Conservation (phyloP, 2,888 invertebrate genomes). For the Limnephilus rhombicus region DNA sequence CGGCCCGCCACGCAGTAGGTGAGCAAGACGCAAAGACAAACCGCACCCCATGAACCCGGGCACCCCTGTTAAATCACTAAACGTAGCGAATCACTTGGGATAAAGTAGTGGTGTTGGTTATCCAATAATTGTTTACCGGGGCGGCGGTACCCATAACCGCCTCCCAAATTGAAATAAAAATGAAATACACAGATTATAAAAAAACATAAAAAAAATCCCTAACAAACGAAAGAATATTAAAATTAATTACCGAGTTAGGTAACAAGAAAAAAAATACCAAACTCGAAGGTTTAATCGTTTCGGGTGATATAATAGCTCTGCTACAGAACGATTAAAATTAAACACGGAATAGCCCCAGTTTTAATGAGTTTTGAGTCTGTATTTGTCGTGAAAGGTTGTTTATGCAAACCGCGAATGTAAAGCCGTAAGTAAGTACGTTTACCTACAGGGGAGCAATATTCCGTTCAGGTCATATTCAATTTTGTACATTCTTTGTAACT, state of each 20-base stretch:
- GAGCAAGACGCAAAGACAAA: no score
- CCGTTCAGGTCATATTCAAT: not conserved
- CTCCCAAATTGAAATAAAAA: not conserved
- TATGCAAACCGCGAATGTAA: not conserved
- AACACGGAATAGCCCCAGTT: not conserved
- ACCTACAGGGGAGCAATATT: not conserved
- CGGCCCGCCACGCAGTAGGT: no score
- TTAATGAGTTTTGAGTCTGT: not conserved
- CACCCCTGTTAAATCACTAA: no score
- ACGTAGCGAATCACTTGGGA: no score
- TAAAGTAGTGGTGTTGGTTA: no score
- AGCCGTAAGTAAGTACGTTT: not conserved
- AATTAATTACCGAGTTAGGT: not conserved
- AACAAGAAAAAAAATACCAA: not conserved
- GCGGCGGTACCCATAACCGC: no score
- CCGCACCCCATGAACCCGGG: no score
- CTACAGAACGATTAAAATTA: not conserved
- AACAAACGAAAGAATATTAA: not conserved
- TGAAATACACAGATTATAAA: not conserved
- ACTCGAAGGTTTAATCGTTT: not conserved
- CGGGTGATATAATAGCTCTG: not conserved
- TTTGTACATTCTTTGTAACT: not conserved
- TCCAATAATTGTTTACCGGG: no score
- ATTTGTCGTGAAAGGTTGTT: not conserved
- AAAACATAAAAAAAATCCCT: not conserved